Evolutionary conservation across 2,888 invertebrate species (phyloP), one percentile per base, ranked within the genome.

Genomic region (Lochmaea crataegi): DNA sequence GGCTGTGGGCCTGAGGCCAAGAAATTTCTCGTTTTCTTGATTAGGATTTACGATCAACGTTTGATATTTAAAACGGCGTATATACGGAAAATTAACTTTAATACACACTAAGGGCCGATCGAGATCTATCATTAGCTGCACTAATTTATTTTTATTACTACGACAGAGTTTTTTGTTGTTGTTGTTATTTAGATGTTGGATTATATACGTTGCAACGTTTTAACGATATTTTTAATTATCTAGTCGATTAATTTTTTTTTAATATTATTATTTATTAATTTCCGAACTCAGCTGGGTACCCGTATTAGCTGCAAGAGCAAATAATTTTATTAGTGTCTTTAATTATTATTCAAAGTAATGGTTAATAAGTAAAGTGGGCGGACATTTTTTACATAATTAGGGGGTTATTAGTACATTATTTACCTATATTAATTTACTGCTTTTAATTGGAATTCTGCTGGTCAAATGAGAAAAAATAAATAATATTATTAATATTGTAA

Each of bases 11-110:
- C 74, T 71, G 41, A 73, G 65, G 76, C 57, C 12, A 63, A 57
- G 66, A 70, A 48, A 58, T 68, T 75, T 71, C 65, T 71, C 61
- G 53, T 71, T 71, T 63, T 56, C 73, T 74, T 75, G 75, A 75
- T 75, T 75, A 75, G 73, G 51, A 75, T 75, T 75, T 75, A 75
- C 69, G 68, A 71, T 56, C 51, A 71, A 65, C 63, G 64, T 75
- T 74, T 66, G 63, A 66, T 65, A 73, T 75, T 73, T 69, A 79
- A 81, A 64, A 69, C 26, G 63, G 56, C 63, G 51, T 64, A 69
- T 63, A 63, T 11, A 64, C 32, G 1, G 78, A 76, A 78, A 82
- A 83, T 83, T 83, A 82, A 83, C 76, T 83, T 83, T 82, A 78
- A 79, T 78, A 76, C 74, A 67, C 74, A 76, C 73, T 75, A 77